These are phyloP conservation scores for Sebastes aleutianus DNA, from an alignment of 2,797 vertebrate genomes.

Conservation along the genomic window DNA sequence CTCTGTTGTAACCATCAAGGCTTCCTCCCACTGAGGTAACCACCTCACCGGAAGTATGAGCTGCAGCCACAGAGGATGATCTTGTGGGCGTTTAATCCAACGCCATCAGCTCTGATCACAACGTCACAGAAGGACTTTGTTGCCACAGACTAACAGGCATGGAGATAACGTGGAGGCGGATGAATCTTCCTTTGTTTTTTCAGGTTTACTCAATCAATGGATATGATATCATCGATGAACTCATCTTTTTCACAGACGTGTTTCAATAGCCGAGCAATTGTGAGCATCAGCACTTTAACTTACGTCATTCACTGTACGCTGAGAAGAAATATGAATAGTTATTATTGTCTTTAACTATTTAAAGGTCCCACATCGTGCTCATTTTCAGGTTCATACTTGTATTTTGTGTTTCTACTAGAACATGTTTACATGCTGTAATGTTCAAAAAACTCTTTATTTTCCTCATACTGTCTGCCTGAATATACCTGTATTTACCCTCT, in stretches of 20 bases:
- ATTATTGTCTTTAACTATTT: background rate
- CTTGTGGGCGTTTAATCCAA: slow-evolving; percentile 18
- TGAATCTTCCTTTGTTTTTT: background rate
- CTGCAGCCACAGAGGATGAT: background rate
- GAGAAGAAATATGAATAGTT: background rate
- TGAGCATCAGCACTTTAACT: background rate
- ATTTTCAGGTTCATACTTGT: too few relatives aligned
- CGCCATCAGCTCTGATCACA: background rate
- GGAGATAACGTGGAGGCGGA: slow-evolving; percentile 15
- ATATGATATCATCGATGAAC: background rate
- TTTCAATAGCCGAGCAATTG: background rate
- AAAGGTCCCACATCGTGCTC: too few relatives aligned
- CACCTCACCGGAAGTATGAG: slow-evolving; percentile 4
- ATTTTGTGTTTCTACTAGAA: too few relatives aligned
- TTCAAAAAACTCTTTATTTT: too few relatives aligned
- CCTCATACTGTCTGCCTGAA: too few relatives aligned
- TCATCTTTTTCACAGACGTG: background rate
- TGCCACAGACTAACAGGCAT: background rate
- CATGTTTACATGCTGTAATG: too few relatives aligned
- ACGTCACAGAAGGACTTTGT: slow-evolving; percentile 29
- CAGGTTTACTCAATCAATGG: background rate
- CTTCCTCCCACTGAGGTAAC: slow-evolving; percentile 14
- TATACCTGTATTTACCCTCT: too few relatives aligned
- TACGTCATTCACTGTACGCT: background rate
- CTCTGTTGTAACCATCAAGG: background rate